Evolutionary conservation across 1,140 invertebrate species (phyloP).

Genomic region (Drosophila gunungcola): DNA sequence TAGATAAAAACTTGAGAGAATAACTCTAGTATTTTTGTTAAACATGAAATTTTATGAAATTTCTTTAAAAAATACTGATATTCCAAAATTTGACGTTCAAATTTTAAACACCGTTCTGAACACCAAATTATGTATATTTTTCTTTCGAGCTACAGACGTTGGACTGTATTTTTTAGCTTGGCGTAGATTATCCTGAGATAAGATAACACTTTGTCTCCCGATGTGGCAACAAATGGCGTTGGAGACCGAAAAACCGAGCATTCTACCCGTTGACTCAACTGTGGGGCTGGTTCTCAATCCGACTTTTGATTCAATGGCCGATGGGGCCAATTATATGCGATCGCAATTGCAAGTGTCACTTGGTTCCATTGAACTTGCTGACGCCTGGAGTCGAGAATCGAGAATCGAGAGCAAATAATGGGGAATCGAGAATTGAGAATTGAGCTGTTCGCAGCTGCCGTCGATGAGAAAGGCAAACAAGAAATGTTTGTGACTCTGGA

Average conservation of each 20-base stretch:
- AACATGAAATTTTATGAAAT: no score
- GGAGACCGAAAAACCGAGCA: slow-evolving; percentile 9
- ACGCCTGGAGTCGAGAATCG: not conserved
- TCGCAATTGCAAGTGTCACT: slow-evolving; percentile 69
- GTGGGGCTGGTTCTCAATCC: not conserved
- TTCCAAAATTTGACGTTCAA: no score
- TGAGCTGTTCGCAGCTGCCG: slow-evolving; percentile 65
- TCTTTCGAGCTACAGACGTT: not conserved
- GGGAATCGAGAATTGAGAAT: slow-evolving; percentile 32
- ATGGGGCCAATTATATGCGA: slow-evolving; percentile 32
- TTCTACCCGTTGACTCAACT: slow-evolving; percentile 21
- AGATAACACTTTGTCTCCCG: slow-evolving; percentile 30
- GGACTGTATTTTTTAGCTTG: slow-evolving; percentile 16
- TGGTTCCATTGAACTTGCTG: slow-evolving; percentile 71
- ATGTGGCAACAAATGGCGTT: slow-evolving; percentile 36
- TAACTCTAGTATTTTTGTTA: no score
- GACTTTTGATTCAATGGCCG: slow-evolving; percentile 24
- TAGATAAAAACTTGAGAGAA: no score
- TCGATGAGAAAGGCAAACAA: slow-evolving; percentile 57
- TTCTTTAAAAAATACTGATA: no score
- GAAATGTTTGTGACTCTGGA: slow-evolving; percentile 71
- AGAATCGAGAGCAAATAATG: slow-evolving; percentile 1
- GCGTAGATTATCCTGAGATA: slow-evolving; percentile 25
- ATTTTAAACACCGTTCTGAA: no score
- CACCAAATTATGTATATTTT: no score